phyloP scores from a whole-genome alignment of 2,113 vertebrate genomes.

The Seriola rivoliana region DNA sequence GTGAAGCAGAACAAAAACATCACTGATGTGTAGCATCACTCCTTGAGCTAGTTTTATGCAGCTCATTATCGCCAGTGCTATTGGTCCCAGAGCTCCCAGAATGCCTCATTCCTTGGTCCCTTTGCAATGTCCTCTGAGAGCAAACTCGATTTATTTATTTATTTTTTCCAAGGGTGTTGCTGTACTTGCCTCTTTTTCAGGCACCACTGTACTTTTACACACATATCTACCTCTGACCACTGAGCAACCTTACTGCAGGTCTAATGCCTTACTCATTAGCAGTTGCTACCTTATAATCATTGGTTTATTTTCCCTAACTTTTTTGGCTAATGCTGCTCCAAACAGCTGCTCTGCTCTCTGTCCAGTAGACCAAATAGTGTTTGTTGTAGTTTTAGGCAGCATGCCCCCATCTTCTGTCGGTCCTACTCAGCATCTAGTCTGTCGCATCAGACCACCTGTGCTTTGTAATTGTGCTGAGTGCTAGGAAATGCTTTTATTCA shows the following conservation, averaged over 20 bases:
- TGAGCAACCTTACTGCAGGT: not conserved
- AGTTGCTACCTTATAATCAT: not conserved
- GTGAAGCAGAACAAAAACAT: conserved; percentile 5
- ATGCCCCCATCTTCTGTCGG: not conserved
- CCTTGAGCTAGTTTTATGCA: conserved; percentile 11
- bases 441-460: conserved; percentile 55
- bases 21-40: conserved; percentile 1
- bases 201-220: not conserved
- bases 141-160: not conserved
- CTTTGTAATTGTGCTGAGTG: conserved; percentile 38
- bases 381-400: conserved; percentile 34
- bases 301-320: conserved; percentile 2
- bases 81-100: conserved; percentile 22
- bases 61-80: conserved; percentile 8
- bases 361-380: conserved; percentile 14
- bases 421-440: conserved; percentile 51
- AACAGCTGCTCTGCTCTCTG: conserved; percentile 7
- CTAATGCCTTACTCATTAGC: not conserved
- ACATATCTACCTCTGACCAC: not conserved
- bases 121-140: not conserved
- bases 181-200: not conserved
- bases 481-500: conserved; percentile 34
- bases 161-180: not conserved
- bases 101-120: conserved; percentile 22
- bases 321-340: conserved; percentile 13